phyloP scores from a whole-genome alignment of 2,888 invertebrate genomes.

The Eristalis intricaria region DNA sequence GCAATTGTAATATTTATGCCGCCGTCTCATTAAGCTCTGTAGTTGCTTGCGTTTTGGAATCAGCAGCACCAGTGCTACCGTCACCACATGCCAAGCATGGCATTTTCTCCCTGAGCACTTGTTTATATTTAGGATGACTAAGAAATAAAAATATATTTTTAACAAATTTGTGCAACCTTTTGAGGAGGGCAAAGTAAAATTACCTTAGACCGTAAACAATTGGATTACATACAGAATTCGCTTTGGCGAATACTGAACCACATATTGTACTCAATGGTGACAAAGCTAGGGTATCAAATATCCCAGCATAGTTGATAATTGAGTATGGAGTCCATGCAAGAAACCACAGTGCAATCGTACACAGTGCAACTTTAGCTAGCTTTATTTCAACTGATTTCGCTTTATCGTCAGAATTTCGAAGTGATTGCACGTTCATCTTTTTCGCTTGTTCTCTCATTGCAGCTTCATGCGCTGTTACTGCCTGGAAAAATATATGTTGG shows the following conservation, averaged over 20 bases:
- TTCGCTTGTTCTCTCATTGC: conserved; percentile 85
- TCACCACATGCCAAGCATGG: conserved; percentile 83
- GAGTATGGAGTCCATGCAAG: conserved; percentile 87
- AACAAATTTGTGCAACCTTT: not conserved
- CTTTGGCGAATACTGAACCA: conserved; percentile 85
- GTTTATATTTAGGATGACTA: conserved; percentile 85
- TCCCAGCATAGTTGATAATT: conserved; percentile 83
- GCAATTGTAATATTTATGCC: conserved; percentile 73
- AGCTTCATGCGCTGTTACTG: conserved; percentile 83
- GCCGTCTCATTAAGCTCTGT: conserved; percentile 78
- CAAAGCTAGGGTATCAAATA: conserved; percentile 82
- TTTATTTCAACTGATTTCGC: conserved; percentile 83
- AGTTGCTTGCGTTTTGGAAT: conserved; percentile 78
- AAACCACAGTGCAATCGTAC: conserved; percentile 85
- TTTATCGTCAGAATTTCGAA: conserved; percentile 82
- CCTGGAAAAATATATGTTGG: conserved; percentile 75
- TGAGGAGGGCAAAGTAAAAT: conserved; percentile 9
- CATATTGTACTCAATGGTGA: conserved; percentile 83
- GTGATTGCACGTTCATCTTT: conserved; percentile 85
- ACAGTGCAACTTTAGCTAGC: conserved; percentile 84
- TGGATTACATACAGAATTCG: conserved; percentile 84
- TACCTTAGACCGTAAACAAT: conserved; percentile 86
- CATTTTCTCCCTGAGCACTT: conserved; percentile 84
- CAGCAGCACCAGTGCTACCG: conserved; percentile 75
- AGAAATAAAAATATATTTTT: no score